Evolutionary conservation across 2,888 invertebrate species (phyloP), one percentile per base, ranked within the genome.

Genomic region (Lomographa bimaculata): DNA sequence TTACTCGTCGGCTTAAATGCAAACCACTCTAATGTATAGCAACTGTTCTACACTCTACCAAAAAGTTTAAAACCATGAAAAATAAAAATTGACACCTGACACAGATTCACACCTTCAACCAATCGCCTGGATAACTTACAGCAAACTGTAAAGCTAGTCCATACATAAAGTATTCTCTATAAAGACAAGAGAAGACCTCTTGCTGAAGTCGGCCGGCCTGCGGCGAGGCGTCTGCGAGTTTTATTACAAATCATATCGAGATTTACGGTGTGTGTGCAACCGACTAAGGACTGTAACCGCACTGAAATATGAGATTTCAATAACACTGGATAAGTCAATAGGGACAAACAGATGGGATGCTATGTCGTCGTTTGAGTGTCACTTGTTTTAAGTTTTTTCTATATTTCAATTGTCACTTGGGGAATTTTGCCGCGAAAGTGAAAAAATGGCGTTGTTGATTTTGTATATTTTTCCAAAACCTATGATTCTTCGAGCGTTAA

Each of bases 221-320:
- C 55, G 45, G 54, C 46, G 45, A 42, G 52, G 48, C 49, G 47
- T 51, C 57, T 59, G 25, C 52, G 59, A 64, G 59, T 60, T 64
- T 73, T 68, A 69, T 70, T 71, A 68, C 68, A 71, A 75, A 70
- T 73, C 67, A 67, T 69, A 67, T 45, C 5, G 46, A 59, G 64
- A 75, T 77, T 74, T 73, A 77, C 65, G 61, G 64, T 51, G 68
- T 58, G 64, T 62, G 62, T 63, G 69, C 66, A 60, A 46, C 49
- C 57, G 60, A 65, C 57, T 61, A 60, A 61, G 64, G 53, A 65
- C 64, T 55, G 55, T 53, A 57, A 57, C 57, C 55, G 50, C 46
- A 35, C 55, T 66, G 61, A 66, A 64, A 65, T 64, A 68, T 68
- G 56, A 56, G 46, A 52, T 54, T 60, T 58, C 64, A 61, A 65